Evolutionary conservation across 1,140 invertebrate genomes (phyloP), one percentile per base, ranked within the genome.

Genomic region (Philaenus spumarius): DNA sequence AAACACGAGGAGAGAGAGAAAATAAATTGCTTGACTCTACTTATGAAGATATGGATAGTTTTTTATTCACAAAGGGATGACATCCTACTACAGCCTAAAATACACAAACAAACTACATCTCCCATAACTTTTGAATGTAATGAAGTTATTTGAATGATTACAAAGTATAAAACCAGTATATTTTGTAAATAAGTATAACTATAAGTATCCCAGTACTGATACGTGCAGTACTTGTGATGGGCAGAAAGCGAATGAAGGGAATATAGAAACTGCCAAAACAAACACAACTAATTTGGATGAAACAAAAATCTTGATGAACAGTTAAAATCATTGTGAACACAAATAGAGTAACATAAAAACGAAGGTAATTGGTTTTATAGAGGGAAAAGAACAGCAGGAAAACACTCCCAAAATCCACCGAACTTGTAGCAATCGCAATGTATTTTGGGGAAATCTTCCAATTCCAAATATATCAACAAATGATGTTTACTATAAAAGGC

Each of bases 401-500:
- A 26, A 15, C 40, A 43, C 15, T 40, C 24, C 15, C 24, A 43
- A 6, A 6, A 43, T 6, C 5, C 20, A 43, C n/a, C n/a, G 5
- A 15, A 20, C 6, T 57, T 48, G 56, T 17, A 30, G 46, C 46
- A 40, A 58, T 58, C 20, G 19, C 34, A 23, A 48, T 58, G 2
- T 19, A 51, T 50, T 51, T 50, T 58, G 34, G 46, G 39, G 42
- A 58, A 51, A 51, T 9, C 15, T 17, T 23, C 20, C 30, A 9
- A 51, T 46, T 24, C 37, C 56, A 23, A 58, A 58, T 58, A 58
- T 58, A 23, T 47, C 37, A 23, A 51, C 46, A n/a, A n/a, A n/a
- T n/a, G n/a, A n/a, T n/a, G n/a, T n/a, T n/a, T n/a, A n/a, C n/a
- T n/a, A n/a, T n/a, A n/a, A 51, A 20, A 58, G 34, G 7, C 46